A percentile compares a stretch with the other conserved stretches of the same genome.
Evolutionary conservation across 2,797 vertebrate genomes (phyloP).

Genomic region (Hapalemur alaotrensis): DNA sequence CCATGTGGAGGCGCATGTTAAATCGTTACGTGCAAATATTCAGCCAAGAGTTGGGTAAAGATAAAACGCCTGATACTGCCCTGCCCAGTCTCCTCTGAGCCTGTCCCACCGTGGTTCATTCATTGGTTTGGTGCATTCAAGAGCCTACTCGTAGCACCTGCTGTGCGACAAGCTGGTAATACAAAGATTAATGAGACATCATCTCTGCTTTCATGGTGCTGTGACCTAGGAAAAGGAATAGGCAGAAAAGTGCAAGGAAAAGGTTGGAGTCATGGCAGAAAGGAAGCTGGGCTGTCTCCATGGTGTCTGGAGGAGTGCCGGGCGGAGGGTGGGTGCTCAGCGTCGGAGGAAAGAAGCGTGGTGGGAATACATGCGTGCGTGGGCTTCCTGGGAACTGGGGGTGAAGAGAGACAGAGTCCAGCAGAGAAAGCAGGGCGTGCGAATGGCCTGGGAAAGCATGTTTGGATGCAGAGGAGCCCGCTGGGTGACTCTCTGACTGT

Average conservation of each 20-base stretch:
- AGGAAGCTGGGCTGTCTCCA: not conserved
- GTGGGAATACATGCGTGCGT: accelerated
- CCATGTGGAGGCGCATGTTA: not conserved
- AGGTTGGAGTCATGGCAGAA: not conserved
- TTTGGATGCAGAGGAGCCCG: not conserved
- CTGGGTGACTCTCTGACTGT: not conserved
- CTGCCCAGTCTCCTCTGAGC: not conserved
- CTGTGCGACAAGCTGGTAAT: not conserved
- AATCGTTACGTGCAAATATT: too few species aligned
- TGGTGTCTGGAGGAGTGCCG: not conserved
- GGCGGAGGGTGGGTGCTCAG: not conserved
- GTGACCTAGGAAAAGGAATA: not conserved
- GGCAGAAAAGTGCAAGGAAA: not conserved
- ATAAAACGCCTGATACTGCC: accelerated
- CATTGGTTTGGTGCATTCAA: not conserved
- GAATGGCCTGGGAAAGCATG: too few species aligned
- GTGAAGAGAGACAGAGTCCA: too few species aligned
- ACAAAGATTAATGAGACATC: not conserved
- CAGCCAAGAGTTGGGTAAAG: not conserved
- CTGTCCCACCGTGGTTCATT: too few species aligned
- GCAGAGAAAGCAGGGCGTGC: not conserved
- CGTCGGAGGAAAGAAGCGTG: too few species aligned
- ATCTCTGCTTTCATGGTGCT: not conserved
- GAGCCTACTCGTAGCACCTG: not conserved
- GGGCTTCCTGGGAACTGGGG: not conserved